Percentiles rank a stretch among this genome's conserved stretches.
Conservation (phyloP, 2,888 invertebrate genomes). For the Apoda limacodes region DNA sequence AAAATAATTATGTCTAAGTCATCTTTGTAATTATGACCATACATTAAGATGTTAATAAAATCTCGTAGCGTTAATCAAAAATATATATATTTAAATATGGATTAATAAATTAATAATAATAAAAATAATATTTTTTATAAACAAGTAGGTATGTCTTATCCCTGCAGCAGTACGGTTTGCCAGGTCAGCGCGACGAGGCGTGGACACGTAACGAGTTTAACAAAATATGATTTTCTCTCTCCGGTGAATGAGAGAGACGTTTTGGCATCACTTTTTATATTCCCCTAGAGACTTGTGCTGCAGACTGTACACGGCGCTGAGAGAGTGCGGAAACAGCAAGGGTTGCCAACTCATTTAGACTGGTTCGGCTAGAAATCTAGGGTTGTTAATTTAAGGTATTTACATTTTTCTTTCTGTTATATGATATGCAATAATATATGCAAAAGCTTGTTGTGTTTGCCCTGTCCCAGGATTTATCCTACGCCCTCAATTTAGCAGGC, state of each 20-base stretch:
- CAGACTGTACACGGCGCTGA: slow-evolving; percentile 46
- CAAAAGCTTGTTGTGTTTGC: too few relatives aligned
- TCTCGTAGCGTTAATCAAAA: not conserved
- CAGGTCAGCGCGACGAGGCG: slow-evolving; percentile 62
- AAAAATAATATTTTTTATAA: not conserved
- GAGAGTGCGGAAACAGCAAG: slow-evolving; percentile 40
- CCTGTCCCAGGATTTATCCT: too few relatives aligned
- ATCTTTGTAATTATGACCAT: too few relatives aligned
- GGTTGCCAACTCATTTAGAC: too few relatives aligned
- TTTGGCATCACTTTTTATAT: slow-evolving; percentile 59
- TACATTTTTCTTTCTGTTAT: too few relatives aligned
- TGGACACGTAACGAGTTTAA: slow-evolving; percentile 66
- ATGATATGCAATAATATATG: too few relatives aligned
- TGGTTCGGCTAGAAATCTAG: too few relatives aligned
- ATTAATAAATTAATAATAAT: not conserved
- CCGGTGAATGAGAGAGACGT: slow-evolving; percentile 52
- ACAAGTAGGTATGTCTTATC: slow-evolving; percentile 25
- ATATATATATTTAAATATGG: not conserved
- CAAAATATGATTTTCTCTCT: slow-evolving; percentile 64
- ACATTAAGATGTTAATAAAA: too few relatives aligned
- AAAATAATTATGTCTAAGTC: too few relatives aligned
- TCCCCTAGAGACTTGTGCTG: slow-evolving; percentile 33
- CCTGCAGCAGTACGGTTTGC: slow-evolving; percentile 32
- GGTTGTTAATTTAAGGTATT: too few relatives aligned
- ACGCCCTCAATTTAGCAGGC: too few relatives aligned